phyloP scores from a whole-genome alignment of 1,140 invertebrate genomes.

The Littorina saxatilis region DNA sequence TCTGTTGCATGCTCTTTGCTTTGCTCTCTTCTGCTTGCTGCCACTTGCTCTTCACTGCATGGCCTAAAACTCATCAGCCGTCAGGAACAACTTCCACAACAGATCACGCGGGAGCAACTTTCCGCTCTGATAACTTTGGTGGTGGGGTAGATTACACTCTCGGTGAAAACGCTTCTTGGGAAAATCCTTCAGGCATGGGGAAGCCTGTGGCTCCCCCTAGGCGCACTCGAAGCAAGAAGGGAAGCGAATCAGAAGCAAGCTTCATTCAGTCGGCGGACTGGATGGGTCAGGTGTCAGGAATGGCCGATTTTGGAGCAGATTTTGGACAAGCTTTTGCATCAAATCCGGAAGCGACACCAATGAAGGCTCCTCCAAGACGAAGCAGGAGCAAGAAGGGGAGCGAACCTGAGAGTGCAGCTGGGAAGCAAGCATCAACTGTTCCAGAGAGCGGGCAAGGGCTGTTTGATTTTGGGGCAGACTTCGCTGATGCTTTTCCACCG shows the following conservation, averaged over 20 bases:
- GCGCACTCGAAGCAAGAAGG: constrained; percentile 20
- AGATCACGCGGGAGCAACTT: background rate
- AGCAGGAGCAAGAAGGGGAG: background rate
- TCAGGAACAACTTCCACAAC: background rate
- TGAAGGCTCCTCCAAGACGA: background rate
- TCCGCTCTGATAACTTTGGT: background rate
- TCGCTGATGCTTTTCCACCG: background rate
- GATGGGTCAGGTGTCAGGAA: background rate
- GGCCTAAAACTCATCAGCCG: background rate
- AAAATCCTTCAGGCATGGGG: background rate
- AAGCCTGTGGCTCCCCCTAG: constrained; percentile 18
- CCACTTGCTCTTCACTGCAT: background rate
- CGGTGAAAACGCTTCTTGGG: background rate
- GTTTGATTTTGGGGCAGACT: background rate
- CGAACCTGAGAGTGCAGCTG: background rate
- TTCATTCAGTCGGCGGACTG: background rate
- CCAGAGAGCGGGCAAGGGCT: background rate
- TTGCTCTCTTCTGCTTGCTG: background rate
- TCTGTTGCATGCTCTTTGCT: constrained; percentile 24
- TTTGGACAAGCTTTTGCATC: too few relatives aligned
- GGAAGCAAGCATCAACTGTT: background rate
- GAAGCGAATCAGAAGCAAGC: background rate
- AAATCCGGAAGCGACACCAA: background rate
- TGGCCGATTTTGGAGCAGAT: background rate
- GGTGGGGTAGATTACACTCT: background rate